These are phyloP conservation scores for Melanaphis sacchari DNA, from an alignment of 1,140 invertebrate genomes.

Conservation along the genomic window DNA sequence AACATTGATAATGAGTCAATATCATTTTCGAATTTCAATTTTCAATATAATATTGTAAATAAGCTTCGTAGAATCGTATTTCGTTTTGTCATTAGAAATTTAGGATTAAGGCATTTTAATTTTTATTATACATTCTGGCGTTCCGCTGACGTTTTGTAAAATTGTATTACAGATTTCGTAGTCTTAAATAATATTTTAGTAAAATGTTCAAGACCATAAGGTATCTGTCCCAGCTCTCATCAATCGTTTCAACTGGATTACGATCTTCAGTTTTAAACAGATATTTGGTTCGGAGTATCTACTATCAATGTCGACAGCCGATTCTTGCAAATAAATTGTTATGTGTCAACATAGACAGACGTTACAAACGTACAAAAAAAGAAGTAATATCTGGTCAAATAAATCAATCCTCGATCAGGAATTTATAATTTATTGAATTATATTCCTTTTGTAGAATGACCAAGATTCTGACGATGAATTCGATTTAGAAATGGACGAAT, in stretches of 20 bases:
- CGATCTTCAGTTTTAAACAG: neutral
- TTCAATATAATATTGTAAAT: too few species aligned
- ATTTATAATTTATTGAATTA: neutral
- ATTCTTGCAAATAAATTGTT: neutral
- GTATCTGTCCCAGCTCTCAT: too few species aligned
- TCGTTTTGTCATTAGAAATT: neutral
- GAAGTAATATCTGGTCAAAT: neutral
- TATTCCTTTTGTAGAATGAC: neutral
- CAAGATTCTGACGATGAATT: conserved; percentile 11
- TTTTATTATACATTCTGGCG: neutral
- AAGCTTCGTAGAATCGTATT: neutral
- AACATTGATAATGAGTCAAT: neutral
- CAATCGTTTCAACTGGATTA: neutral
- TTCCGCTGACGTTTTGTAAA: neutral
- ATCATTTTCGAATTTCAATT: neutral
- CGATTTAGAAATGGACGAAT: conserved; percentile 29
- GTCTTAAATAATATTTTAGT: neutral
- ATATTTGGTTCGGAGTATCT: neutral
- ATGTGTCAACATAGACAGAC: neutral
- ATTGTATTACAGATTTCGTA: neutral
- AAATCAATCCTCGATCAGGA: neutral
- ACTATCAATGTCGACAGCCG: neutral
- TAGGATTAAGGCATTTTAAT: neutral
- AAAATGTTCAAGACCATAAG: neutral
- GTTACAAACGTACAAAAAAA: conserved; percentile 33